Base-by-base conservation (phyloP, 2,797 vertebrate species). In the Streptopelia turtur region DNA sequence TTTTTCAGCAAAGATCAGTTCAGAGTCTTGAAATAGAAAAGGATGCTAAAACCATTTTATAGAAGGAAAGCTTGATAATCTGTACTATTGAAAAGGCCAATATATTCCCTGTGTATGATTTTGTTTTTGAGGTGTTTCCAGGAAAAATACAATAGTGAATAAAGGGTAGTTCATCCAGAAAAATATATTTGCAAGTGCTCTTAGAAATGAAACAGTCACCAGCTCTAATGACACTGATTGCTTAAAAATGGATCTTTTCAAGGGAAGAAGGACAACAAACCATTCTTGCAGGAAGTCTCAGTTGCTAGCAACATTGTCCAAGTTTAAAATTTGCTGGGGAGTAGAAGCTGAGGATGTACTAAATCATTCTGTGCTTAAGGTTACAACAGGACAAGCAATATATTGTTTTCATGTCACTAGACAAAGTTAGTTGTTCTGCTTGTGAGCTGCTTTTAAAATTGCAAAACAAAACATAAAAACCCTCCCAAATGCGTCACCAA, bases 181-280 rank as follows among this genome's bases (percentile, higher is more conserved):
- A 92, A 86, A 61, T 55, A 47, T 28, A 57, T 90, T 95, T 91
- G 59, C 61, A 75, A 89, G 45, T 69, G 20, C 28, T 92, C 59
- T 90, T 92, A 91, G 68, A 77, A 89, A 87, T 61, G 30, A 86
- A 64, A 87, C 30, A 90, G 81, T 95, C 86, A 93, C 53, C 60
- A 88, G 57, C 49, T 92, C 68, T 93, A 75, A 64, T 92, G 88
- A 85, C 75, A 89, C 33, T 74, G 59, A 70, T 64, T 91, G 57
- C 50, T 93, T 92, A 68, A 93, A 96, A 95, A 93, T 69, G 65
- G n/a, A 39, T 50, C 28, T 5, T 96, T 96, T 83, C 75, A 85
- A 94, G 53, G 27, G 39, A 87, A 92, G 28, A 45, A 90, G 64
- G 53, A 95, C 88, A 95, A 91, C 72, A 77, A 93, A 53, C 63